phyloP scores from a whole-genome alignment of 1,140 invertebrate genomes.

The Macrobrachium rosenbergii region DNA sequence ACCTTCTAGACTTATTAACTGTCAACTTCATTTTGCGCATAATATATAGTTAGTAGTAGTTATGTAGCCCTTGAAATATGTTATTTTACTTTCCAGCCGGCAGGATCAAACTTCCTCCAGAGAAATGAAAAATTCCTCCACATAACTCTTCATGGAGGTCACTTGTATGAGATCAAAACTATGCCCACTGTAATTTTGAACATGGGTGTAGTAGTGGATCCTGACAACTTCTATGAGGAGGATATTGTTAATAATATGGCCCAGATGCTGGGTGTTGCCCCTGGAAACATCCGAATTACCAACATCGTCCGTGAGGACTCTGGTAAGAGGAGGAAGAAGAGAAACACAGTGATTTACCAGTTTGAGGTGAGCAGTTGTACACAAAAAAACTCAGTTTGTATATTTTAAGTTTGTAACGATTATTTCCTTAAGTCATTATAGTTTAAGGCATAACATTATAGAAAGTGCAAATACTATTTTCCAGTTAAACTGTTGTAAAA shows the following conservation, averaged over 20 bases:
- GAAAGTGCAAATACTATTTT: too few relatives aligned
- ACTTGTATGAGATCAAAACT: constrained; percentile 38
- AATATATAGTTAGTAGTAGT: too few relatives aligned
- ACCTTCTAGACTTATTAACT: too few relatives aligned
- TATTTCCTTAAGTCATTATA: background rate
- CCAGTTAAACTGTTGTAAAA: too few relatives aligned
- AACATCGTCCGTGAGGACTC: constrained; percentile 47
- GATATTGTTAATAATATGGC: constrained; percentile 43
- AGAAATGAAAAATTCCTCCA: constrained; percentile 35
- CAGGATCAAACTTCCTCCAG: constrained; percentile 56
- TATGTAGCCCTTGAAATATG: background rate
- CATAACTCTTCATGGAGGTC: constrained; percentile 29
- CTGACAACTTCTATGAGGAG: constrained; percentile 57
- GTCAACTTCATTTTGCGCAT: too few relatives aligned
- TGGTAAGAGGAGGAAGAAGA: constrained; percentile 14
- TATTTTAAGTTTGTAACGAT: background rate
- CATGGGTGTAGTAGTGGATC: constrained; percentile 37
- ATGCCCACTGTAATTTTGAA: constrained; percentile 39
- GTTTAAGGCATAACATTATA: too few relatives aligned
- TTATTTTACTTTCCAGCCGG: constrained; percentile 4
- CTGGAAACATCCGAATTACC: constrained; percentile 44
- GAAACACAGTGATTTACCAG: background rate
- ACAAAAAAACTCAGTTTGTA: too few relatives aligned
- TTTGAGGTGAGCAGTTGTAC: constrained; percentile 13
- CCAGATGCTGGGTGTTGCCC: constrained; percentile 30